phyloP scores from a whole-genome alignment of 2,797 vertebrate species.

The Xiphorhynchus erythropygius region DNA sequence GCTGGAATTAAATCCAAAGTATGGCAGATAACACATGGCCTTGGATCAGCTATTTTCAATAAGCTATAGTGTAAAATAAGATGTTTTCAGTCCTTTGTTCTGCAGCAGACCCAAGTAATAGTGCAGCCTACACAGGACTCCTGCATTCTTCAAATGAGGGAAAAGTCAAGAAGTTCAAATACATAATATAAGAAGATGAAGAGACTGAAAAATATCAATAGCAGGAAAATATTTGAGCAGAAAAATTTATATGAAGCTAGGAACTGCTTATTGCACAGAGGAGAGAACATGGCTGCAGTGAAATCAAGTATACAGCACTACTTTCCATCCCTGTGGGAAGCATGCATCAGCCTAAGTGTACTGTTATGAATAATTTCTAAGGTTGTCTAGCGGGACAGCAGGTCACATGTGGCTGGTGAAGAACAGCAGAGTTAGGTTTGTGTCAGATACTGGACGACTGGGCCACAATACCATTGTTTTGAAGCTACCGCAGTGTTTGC shows the following conservation, averaged over 20 bases:
- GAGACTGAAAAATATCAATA: rapidly evolving
- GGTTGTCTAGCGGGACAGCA: not conserved
- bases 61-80: not conserved
- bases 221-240: not conserved
- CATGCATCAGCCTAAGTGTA: not conserved
- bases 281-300: not conserved
- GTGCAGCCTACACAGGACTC: not conserved
- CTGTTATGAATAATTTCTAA: not conserved
- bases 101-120: not conserved
- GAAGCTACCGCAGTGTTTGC: not conserved
- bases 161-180: not conserved
- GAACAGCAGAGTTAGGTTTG: not conserved
- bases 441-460: not conserved
- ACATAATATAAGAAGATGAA: not conserved
- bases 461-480: not conserved
- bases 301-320: not conserved
- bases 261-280: not conserved
- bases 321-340: not conserved
- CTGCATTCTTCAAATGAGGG: not conserved
- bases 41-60: not conserved
- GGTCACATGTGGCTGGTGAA: not conserved
- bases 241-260: not conserved
- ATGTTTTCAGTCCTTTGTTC: not conserved
- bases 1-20: not conserved
- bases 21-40: too few relatives aligned